Conservation (phyloP, 1,140 invertebrate genomes). For the Pemphigus obesinymphae region DNA sequence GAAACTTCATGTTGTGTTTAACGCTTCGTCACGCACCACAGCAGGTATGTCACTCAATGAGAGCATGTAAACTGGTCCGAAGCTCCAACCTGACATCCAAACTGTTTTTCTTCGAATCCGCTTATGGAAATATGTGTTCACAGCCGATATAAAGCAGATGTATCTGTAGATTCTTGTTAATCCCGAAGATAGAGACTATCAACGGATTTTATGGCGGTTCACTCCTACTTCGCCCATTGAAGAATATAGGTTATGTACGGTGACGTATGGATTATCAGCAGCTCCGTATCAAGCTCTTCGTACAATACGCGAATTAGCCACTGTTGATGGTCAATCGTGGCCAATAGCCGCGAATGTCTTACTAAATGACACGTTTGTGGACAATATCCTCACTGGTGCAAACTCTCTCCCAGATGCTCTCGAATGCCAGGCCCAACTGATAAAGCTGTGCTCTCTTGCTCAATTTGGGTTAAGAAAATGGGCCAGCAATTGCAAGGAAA, state of each 20-base stretch:
- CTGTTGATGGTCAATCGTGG: conserved; percentile 46
- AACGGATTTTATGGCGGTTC: conserved; percentile 48
- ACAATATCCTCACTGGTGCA: conserved; percentile 44
- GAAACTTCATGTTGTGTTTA: background rate
- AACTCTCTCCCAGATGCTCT: conserved; percentile 44
- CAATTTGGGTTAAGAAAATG: too few species aligned
- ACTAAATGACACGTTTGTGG: conserved; percentile 45
- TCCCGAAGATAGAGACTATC: conserved; percentile 43
- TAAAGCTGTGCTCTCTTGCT: too few species aligned
- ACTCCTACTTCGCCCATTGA: background rate
- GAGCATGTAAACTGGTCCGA: conserved; percentile 48
- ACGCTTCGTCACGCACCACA: conserved; percentile 46
- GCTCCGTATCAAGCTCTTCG: conserved; percentile 48
- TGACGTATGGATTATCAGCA: too few species aligned
- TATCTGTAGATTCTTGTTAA: background rate
- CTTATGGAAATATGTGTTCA: conserved; percentile 45
- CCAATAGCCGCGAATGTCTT: conserved; percentile 41
- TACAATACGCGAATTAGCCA: conserved; percentile 49
- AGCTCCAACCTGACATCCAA: conserved; percentile 51
- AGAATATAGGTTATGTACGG: background rate
- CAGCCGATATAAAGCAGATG: conserved; percentile 44
- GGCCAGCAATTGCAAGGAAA: too few species aligned
- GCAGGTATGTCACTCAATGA: conserved; percentile 49
- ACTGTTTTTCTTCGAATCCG: conserved; percentile 50
- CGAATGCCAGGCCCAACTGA: too few species aligned